These are phyloP conservation scores for Pandemis corylana DNA, from an alignment of 2,888 invertebrate species.

Conservation along the genomic window DNA sequence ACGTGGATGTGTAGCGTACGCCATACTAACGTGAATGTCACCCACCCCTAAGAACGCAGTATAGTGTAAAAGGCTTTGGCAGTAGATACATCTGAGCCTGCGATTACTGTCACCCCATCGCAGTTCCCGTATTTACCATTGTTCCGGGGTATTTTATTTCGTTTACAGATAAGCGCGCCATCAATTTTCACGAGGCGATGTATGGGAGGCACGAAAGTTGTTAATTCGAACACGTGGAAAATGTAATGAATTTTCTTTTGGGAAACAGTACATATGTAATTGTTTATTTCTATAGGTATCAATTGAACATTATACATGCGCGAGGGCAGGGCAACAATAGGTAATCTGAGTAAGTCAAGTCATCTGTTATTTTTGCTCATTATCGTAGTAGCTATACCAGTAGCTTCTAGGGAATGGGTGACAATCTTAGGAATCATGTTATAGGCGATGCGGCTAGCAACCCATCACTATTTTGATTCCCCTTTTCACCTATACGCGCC, in stretches of 20 bases:
- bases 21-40: background rate
- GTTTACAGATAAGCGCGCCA: constrained; percentile 41
- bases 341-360: no score
- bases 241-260: background rate
- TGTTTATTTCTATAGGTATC: no score
- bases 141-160: constrained; percentile 42
- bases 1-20: background rate
- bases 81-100: constrained; percentile 34
- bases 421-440: no score
- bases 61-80: constrained; percentile 17
- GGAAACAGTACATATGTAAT: background rate
- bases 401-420: no score
- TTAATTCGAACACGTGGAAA: constrained; percentile 30
- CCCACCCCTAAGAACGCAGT: constrained; percentile 11
- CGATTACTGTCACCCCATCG: constrained; percentile 44
- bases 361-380: no score
- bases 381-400: no score
- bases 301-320: no score
- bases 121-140: constrained; percentile 42
- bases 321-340: no score
- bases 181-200: constrained; percentile 32
- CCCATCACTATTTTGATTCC: no score
- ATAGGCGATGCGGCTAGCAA: no score
- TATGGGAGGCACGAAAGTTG: constrained; percentile 21
- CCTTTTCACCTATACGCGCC: no score